Evolutionary conservation across 1,140 invertebrate species (phyloP), one percentile per base, ranked within the genome.

Genomic region (Glossosoma conforme): DNA sequence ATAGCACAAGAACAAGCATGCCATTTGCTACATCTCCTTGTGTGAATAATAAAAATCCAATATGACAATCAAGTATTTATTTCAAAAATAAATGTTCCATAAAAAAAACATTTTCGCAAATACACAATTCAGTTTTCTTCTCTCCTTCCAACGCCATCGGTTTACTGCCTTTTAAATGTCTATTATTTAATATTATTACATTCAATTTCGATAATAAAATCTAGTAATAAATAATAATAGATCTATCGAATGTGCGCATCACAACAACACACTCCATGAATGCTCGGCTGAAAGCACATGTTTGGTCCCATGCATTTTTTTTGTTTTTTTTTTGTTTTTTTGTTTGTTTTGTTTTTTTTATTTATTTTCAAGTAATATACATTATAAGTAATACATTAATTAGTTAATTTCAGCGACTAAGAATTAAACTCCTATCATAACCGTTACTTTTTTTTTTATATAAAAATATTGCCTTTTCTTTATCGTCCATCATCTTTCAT

Each of bases 371-470:
- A 72, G 56, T 37, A 70, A 69, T 60, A 68, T 61, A 68, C 60
- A 65, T 68, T 71, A 72, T 63, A 74, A 72, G 67, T 72, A 73
- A 67, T 67, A 69, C 65, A 72, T 63, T 63, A 61, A 59, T 67
- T 54, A 58, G 52, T 52, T 14, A 18, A 53, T 25, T 43, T 55
- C 35, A 54, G 48, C 44, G 41, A 48, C 56, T 58, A 50, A 30
- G 18, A 58, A 54, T 48, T 54, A 49, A 32, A 51, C 36, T 25
- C 46, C 51, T 46, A 54, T 40, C 40, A 64, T 57, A 61, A 62
- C 57, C 70, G 64, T 48, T 49, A 35, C 44, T 52, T 49, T n/a
- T n/a, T n/a, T n/a, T n/a, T n/a, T n/a, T n/a, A n/a, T 47, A 51
- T 49, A 57, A 57, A 57, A 57, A 57, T 57, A 57, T 57, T 57